These are phyloP conservation scores for Chloebia gouldiae DNA, from an alignment of 2,113 vertebrate genomes.

Conservation along the genomic window DNA sequence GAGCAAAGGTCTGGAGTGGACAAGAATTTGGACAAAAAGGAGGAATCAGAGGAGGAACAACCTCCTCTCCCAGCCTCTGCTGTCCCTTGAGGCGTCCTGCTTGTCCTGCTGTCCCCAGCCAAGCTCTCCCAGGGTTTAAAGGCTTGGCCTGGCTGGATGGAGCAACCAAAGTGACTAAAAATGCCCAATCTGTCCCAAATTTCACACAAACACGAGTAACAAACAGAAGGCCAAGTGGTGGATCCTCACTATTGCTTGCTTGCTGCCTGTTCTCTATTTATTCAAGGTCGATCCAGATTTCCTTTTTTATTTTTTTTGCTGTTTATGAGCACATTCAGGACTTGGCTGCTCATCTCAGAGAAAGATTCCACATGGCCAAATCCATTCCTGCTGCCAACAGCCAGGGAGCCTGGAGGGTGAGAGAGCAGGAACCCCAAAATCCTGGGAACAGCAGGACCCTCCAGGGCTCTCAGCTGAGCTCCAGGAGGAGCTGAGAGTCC, in stretches of 20 bases:
- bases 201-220: neutral
- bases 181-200: neutral
- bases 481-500: neutral
- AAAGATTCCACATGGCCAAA: neutral
- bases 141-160: neutral
- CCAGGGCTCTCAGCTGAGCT: neutral
- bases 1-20: neutral
- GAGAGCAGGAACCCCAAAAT: neutral
- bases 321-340: neutral
- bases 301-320: neutral
- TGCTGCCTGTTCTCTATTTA: conserved; percentile 43
- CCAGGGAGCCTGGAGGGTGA: neutral
- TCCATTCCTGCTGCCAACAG: neutral
- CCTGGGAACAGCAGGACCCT: neutral
- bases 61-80: neutral
- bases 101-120: neutral
- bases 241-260: neutral
- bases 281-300: neutral
- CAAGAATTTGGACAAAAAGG: neutral
- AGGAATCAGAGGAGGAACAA: neutral
- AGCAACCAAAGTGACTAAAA: neutral
- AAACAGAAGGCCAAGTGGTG: neutral
- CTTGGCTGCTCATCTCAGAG: neutral
- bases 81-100: neutral
- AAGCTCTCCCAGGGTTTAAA: neutral